Percentiles rank a stretch among this genome's conserved stretches.
phyloP scores from a whole-genome alignment of 1,140 invertebrate species.

The Pogonognathellus flavescens region DNA sequence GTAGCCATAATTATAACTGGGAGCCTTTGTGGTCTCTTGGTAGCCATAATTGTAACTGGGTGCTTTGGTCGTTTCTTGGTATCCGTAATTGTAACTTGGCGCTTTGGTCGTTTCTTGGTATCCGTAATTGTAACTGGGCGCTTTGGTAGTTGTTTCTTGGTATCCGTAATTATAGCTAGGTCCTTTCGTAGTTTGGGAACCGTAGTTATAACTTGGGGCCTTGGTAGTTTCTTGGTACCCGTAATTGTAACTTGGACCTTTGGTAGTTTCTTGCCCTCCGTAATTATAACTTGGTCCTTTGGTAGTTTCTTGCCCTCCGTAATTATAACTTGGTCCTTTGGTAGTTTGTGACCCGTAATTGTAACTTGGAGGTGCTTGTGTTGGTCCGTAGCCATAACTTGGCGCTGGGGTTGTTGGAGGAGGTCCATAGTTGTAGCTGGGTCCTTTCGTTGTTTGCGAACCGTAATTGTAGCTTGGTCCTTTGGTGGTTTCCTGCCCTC shows the following conservation, averaged over 20 bases:
- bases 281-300: neutral
- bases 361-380: neutral
- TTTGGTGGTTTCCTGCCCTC: neutral
- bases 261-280: neutral
- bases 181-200: neutral
- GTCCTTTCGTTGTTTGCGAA: neutral
- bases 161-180: neutral
- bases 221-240: neutral
- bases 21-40: neutral
- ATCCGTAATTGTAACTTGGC: neutral
- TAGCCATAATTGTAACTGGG: slow-evolving; percentile 17
- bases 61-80: neutral
- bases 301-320: neutral
- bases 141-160: neutral
- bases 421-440: neutral
- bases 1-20: neutral
- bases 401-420: neutral
- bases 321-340: neutral
- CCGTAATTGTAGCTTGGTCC: neutral
- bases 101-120: neutral
- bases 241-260: neutral
- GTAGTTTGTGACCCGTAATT: neutral
- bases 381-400: neutral
- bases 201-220: neutral
- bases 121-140: slow-evolving; percentile 1